Evolutionary conservation across 2,113 vertebrate species (phyloP), one percentile per base, ranked within the genome.

Genomic region (Cynopterus brachyotis): DNA sequence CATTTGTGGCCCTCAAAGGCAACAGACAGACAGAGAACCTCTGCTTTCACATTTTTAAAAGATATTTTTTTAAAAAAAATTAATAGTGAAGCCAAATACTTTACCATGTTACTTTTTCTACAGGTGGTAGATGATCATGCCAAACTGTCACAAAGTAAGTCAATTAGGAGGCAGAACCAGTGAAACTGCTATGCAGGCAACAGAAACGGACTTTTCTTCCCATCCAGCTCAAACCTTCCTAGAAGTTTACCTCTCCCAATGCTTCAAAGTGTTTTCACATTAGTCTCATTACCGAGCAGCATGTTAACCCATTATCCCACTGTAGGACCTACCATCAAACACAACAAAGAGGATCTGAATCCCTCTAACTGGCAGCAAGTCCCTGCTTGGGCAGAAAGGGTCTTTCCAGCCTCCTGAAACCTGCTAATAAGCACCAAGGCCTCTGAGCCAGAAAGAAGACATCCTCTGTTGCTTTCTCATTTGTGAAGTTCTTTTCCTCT

Each of bases 31-130:
- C 1, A 72, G 35, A n/a, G 69, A 89, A 37, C 11, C 57, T 70
- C n/a, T 10, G 3, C 45, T 70, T 62, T 45, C 75, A 95, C 30
- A 19, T 42, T 84, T 86, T 60, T 22, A 15, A 88, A 94, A 93
- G 59, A 42, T 28, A 50, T 57, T 80, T 60, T 73, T 35, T 59
- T 8, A 42, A 76, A 89, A 79, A 89, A 84, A 60, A 42, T 2
- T 37, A 40, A 55, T 0, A 57, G 12, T 13, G 30, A 78, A 22
- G 64, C 59, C 2, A 16, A 70, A 78, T 40, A 57, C 37, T 82
- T 67, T 26, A 55, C 45, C 26, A 11, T 2, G 1, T 40, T 72
- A 80, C 73, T 50, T 83, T 80, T 66, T 85, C 88, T 79, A 22
- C 53, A 13, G 12, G 13, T 57, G 66, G 57, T n/a, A 91, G 55